Conservation (phyloP, 2,113 vertebrate species). For the Dascyllus trimaculatus region DNA sequence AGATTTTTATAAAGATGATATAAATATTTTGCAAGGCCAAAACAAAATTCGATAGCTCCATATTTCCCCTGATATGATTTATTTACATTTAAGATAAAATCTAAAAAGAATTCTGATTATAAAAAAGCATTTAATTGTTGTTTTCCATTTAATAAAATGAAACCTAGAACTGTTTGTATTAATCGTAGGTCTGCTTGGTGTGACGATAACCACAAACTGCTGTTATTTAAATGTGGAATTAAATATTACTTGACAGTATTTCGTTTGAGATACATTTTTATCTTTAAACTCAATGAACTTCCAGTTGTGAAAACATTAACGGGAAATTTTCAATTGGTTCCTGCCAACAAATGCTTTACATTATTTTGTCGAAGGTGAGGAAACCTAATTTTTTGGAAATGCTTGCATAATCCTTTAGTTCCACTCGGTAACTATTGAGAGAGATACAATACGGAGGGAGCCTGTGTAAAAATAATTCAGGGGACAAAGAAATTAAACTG, state of each 20-base stretch:
- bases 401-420: slow-evolving; percentile 87
- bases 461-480: slow-evolving; percentile 77
- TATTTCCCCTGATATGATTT: background rate
- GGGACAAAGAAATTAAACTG: slow-evolving; percentile 82
- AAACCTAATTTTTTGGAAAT: slow-evolving; percentile 44
- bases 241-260: background rate
- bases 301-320: background rate
- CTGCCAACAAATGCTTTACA: background rate
- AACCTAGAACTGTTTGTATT: background rate
- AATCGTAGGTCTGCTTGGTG: background rate
- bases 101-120: too few species aligned
- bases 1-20: background rate
- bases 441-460: slow-evolving; percentile 82
- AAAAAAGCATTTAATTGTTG: background rate
- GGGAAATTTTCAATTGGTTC: background rate
- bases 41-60: background rate
- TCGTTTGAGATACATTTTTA: background rate
- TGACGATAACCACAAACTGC: background rate
- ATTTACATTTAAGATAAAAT: background rate
- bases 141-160: background rate
- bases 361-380: slow-evolving; percentile 55
- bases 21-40: too few species aligned
- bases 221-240: slow-evolving; percentile 8
- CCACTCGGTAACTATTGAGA: slow-evolving; percentile 84
- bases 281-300: background rate